Evolutionary conservation across 2,888 invertebrate genomes (phyloP), one percentile per base, ranked within the genome.

Genomic region (Scaeva pyrastri): DNA sequence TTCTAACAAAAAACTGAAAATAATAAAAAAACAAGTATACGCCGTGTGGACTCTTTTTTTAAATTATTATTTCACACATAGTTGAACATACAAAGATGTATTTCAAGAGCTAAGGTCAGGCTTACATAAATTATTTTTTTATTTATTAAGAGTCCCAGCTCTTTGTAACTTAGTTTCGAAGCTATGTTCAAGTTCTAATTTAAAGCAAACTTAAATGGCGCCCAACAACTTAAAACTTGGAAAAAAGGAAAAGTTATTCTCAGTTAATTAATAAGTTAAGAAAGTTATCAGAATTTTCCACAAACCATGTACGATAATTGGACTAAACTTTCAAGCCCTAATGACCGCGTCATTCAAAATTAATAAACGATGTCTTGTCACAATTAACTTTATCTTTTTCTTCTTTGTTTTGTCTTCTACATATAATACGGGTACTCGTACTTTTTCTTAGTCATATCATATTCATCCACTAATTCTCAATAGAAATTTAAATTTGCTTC

Each of bases 381-480:
- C 19, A 52, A 31, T 36, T 68, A 43, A n/a, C 58, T 50, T 50
- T 11, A 12, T 43, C 23, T 36, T 31, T 16, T 31, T 56, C 0
- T 19, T 6, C 36, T 58, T 62, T 43, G 45, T 45, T 26, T 41
- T 62, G 0, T 31, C 3, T 8, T 56, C 60, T 31, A 43, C 70
- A 78, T 68, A 64, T 55, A 45, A 85, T 43, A 60, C 31, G 8
- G 2, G 5, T 31, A n/a, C n/a, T 31, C 3, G 31, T 5, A 31
- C 5, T 8, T 60, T 55, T 48, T 8, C 66, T 45, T 16, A 68
- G 80, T 58, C 71, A 72, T 80, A 72, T 60, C 71, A 68, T 60
- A 80, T 85, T 76, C 62, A 73, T 62, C 85, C 76, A 73, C 85
- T 77, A 70, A 81, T 81, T 76, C 72, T 50, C 50, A 56, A 76